Conservation (phyloP, 1,140 invertebrate species). For the Nephila pilipes region DNA sequence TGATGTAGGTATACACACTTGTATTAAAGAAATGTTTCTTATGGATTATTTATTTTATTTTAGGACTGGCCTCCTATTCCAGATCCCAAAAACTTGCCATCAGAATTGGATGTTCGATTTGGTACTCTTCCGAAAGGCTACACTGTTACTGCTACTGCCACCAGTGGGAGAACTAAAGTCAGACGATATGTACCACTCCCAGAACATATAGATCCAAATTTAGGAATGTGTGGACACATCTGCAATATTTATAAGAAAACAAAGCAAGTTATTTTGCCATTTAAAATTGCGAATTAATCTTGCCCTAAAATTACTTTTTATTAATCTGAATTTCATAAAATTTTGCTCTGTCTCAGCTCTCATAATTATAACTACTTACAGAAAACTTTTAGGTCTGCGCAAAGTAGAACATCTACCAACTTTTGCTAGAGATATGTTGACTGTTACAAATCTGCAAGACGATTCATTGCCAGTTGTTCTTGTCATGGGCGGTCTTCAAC, state of each 20-base stretch:
- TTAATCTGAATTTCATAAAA: too few species aligned
- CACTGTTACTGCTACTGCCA: conserved; percentile 12
- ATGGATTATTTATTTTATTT: neutral
- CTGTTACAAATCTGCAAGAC: conserved; percentile 47
- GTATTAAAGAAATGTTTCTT: too few species aligned
- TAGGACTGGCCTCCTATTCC: conserved; percentile 71
- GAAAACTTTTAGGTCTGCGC: conserved; percentile 64
- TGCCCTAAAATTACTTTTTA: too few species aligned
- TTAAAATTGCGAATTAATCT: neutral
- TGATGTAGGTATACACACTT: too few species aligned
- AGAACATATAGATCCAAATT: conserved; percentile 60
- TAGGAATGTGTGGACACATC: conserved; percentile 62
- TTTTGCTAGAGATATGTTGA: conserved; percentile 44
- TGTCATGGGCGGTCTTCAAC: conserved; percentile 68
- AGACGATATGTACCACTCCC: conserved; percentile 50
- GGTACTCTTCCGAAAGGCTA: conserved; percentile 57
- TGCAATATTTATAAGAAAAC: conserved; percentile 64
- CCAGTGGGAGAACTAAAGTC: conserved; percentile 49
- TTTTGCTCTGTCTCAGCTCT: neutral
- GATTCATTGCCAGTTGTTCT: conserved; percentile 59
- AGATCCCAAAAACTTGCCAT: conserved; percentile 36
- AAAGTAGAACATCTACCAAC: conserved; percentile 59
- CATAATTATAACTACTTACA: conserved; percentile 33
- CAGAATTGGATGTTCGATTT: conserved; percentile 41
- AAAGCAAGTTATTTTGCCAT: conserved; percentile 40